phyloP scores from a whole-genome alignment of 1,140 invertebrate species.

The Leptopilina boulardi region DNA sequence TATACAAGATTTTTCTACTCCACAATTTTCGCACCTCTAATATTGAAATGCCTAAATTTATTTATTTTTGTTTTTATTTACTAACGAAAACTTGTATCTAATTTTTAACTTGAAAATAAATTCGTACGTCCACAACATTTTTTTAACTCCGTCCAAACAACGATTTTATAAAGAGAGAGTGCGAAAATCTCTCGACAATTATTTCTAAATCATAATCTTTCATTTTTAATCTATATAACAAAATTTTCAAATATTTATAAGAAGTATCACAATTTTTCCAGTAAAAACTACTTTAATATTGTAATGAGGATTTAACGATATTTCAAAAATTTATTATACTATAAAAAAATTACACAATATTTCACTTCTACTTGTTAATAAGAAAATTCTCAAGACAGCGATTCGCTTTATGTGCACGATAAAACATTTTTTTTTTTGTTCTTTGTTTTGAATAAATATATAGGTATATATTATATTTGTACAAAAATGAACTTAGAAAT shows the following conservation, averaged over 20 bases:
- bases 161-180: conserved; percentile 5
- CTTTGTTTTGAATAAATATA: background rate
- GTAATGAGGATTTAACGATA: background rate
- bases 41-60: conserved; percentile 10
- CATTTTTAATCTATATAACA: background rate
- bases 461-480: background rate
- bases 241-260: background rate
- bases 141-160: conserved; percentile 29
- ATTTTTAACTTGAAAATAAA: background rate
- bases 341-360: background rate
- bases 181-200: conserved; percentile 2
- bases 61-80: background rate
- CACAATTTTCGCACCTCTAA: background rate
- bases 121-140: conserved; percentile 29
- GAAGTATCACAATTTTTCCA: background rate
- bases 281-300: background rate
- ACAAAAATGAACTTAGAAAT: background rate
- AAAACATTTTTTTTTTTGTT: background rate
- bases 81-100: conserved; percentile 10
- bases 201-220: conserved; percentile 6
- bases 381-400: background rate
- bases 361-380: background rate
- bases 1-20: conserved; percentile 26
- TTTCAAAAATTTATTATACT: background rate
- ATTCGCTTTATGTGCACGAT: too few species aligned